Conservation (phyloP, 2,888 invertebrate species). For the Stegophylla sp. region DNA sequence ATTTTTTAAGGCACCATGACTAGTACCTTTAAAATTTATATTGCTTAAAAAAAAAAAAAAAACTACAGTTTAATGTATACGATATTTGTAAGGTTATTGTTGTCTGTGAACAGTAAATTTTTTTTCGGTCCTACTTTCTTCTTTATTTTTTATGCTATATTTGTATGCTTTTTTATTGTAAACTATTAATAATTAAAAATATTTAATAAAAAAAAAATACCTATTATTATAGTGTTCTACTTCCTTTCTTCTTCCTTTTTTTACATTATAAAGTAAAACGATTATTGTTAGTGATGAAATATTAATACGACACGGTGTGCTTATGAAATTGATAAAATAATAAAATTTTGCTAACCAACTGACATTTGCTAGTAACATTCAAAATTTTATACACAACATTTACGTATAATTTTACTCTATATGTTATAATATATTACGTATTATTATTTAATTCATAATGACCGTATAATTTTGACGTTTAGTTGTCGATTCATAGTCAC, state of each 20-base stretch:
- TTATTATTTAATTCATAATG: background rate
- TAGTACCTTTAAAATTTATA: conserved; percentile 45
- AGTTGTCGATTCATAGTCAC: conserved; percentile 4
- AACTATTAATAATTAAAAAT: conserved; percentile 35
- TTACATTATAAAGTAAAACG: background rate
- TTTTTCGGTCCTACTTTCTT: conserved; percentile 13
- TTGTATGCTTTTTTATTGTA: conserved; percentile 52
- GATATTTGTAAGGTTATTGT: conserved; percentile 58
- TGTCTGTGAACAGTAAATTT: conserved; percentile 47
- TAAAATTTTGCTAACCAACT: background rate
- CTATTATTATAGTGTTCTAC: conserved; percentile 27
- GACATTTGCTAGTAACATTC: background rate
- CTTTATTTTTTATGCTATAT: conserved; percentile 40
- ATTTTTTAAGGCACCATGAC: conserved; percentile 56
- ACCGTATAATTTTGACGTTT: background rate
- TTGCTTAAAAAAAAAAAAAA: conserved; percentile 26
- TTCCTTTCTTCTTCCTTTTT: conserved; percentile 10
- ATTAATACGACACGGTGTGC: background rate
- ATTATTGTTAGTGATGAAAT: conserved; percentile 17
- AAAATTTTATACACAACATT: background rate
- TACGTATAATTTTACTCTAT: background rate
- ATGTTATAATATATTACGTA: background rate
- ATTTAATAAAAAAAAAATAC: conserved; percentile 2
- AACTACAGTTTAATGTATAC: conserved; percentile 55
- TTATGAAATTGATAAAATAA: conserved; percentile 22